Conservation (phyloP, 1,140 invertebrate genomes). For the Pogonomyrmex californicus region DNA sequence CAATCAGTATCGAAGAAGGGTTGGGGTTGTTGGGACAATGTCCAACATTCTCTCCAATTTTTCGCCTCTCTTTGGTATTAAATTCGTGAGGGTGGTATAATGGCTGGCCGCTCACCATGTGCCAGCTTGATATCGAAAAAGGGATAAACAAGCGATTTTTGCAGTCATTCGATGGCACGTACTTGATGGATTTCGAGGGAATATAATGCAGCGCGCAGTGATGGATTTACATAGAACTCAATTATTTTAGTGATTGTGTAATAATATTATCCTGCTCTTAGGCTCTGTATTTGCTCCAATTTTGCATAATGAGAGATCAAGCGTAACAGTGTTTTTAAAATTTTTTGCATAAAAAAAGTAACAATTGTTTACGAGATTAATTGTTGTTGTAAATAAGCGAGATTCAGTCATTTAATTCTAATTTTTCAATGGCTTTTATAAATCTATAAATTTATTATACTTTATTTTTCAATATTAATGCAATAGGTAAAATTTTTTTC, state of each 20-base stretch:
- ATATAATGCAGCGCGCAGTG: conserved; percentile 31
- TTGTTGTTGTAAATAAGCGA: neutral
- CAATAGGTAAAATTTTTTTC: neutral
- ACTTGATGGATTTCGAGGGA: conserved; percentile 47
- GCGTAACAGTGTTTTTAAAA: neutral
- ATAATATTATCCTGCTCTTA: neutral
- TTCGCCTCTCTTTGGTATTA: conserved; percentile 15
- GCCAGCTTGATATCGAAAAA: conserved; percentile 41
- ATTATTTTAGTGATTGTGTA: conserved; percentile 1
- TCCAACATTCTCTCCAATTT: conserved; percentile 11
- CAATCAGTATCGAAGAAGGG: conserved; percentile 75
- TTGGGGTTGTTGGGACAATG: conserved; percentile 63
- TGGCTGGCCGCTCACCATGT: conserved; percentile 45
- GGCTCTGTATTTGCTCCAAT: neutral
- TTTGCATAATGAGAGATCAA: neutral
- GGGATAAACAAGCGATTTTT: conserved; percentile 59
- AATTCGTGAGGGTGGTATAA: conserved; percentile 50
- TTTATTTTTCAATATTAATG: neutral
- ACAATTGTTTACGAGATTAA: neutral
- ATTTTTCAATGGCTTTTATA: neutral
- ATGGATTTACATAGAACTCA: conserved; percentile 29
- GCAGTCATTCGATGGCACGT: conserved; percentile 28
- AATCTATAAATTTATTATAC: neutral
- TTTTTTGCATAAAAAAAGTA: neutral
- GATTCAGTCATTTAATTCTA: neutral